phyloP scores from a whole-genome alignment of 2,888 invertebrate genomes.

The Tachina lurida region DNA sequence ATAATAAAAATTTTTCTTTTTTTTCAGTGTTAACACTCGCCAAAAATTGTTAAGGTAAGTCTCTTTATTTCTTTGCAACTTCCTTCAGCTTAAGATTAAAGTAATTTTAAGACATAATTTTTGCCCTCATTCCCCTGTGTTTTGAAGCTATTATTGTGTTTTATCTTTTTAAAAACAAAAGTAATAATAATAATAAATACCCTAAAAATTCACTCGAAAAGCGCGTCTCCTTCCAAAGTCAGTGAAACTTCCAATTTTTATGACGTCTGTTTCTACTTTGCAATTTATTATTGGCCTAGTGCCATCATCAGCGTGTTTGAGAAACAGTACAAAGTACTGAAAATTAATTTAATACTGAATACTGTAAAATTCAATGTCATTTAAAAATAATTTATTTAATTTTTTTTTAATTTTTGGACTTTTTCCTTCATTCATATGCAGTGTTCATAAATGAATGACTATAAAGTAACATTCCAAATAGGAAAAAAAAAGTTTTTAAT shows the following conservation, averaged over 20 bases:
- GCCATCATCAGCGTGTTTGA: constrained; percentile 8
- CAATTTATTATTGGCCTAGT: constrained; percentile 24
- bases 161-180: not conserved
- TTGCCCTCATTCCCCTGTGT: too few species aligned
- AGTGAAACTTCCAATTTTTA: not conserved
- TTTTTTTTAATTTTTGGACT: not conserved
- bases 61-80: not conserved
- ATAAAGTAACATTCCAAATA: constrained; percentile 39
- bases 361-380: constrained; percentile 46
- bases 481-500: constrained; percentile 57
- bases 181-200: not conserved
- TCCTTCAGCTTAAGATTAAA: too few species aligned
- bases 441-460: constrained; percentile 6
- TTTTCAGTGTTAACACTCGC: too few species aligned
- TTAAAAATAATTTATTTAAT: constrained; percentile 48
- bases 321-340: not conserved
- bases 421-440: not conserved
- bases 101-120: too few species aligned
- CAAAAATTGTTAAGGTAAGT: not conserved
- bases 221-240: not conserved
- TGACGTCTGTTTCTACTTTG: not conserved
- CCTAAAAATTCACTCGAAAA: not conserved
- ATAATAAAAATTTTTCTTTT: too few species aligned
- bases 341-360: constrained; percentile 1
- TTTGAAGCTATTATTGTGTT: not conserved